Percentiles rank a stretch among this genome's conserved stretches.
These are phyloP conservation scores for Pseudoatta argentina DNA, from an alignment of 1,140 invertebrate species.

Conservation along the genomic window DNA sequence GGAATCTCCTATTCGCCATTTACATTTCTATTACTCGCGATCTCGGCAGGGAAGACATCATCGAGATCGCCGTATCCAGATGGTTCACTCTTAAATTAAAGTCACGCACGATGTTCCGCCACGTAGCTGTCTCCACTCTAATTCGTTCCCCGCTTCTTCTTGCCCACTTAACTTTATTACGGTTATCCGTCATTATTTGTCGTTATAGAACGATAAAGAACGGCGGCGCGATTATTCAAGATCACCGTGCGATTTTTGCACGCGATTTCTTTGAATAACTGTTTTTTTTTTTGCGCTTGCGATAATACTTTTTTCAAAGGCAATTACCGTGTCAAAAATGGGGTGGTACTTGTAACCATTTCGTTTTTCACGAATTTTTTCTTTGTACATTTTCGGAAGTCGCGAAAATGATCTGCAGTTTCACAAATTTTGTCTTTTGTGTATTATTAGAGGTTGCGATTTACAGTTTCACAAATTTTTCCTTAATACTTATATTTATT, in stretches of 20 bases:
- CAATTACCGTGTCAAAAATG: not conserved
- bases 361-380: not conserved
- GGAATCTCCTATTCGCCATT: slow-evolving; percentile 35
- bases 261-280: not conserved
- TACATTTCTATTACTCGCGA: slow-evolving; percentile 32
- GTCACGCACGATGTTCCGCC: slow-evolving; percentile 60
- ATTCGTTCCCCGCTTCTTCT: not conserved
- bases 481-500: not conserved
- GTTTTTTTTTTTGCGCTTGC: too few relatives aligned
- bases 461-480: not conserved
- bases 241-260: not conserved
- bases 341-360: too few relatives aligned
- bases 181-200: slow-evolving; percentile 47
- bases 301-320: not conserved
- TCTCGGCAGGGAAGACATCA: not conserved
- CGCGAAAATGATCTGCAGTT: not conserved
- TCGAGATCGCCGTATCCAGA: slow-evolving; percentile 38
- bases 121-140: slow-evolving; percentile 23
- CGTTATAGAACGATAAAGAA: slow-evolving; percentile 32
- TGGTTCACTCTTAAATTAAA: slow-evolving; percentile 38
- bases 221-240: not conserved
- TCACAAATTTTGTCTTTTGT: not conserved
- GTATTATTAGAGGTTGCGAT: too few relatives aligned
- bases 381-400: not conserved
- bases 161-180: slow-evolving; percentile 50